phyloP scores from a whole-genome alignment of 2,113 vertebrate species.

The Erythrolamprus reginae region DNA sequence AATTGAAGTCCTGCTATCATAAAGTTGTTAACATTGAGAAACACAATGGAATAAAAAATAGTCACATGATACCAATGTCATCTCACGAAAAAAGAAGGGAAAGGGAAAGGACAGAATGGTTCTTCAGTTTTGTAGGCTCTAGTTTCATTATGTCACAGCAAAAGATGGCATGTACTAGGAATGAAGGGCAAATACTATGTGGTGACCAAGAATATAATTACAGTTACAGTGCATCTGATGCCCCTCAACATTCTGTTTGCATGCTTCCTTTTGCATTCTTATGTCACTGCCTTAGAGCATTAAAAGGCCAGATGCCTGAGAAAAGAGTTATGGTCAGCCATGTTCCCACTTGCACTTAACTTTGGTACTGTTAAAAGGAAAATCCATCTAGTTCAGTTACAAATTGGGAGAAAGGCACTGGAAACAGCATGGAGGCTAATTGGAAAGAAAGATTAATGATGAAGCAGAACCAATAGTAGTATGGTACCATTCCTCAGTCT shows the following conservation, averaged over 20 bases:
- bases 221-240: not conserved
- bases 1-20: not conserved
- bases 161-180: not conserved
- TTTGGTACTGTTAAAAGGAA: not conserved
- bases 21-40: not conserved
- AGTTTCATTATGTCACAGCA: not conserved
- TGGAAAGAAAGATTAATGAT: no score
- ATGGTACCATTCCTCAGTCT: not conserved
- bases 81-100: not conserved
- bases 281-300: not conserved
- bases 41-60: not conserved
- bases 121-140: not conserved
- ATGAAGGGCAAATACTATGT: not conserved
- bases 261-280: not conserved
- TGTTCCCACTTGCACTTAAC: not conserved
- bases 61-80: not conserved
- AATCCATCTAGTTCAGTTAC: no score
- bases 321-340: not conserved
- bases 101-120: not conserved
- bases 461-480: no score
- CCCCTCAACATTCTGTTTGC: not conserved
- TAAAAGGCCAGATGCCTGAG: not conserved
- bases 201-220: not conserved
- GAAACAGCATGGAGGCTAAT: no score
- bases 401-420: no score